Evolutionary conservation across 2,888 invertebrate genomes (phyloP).

Genomic region (Xanthia togata): DNA sequence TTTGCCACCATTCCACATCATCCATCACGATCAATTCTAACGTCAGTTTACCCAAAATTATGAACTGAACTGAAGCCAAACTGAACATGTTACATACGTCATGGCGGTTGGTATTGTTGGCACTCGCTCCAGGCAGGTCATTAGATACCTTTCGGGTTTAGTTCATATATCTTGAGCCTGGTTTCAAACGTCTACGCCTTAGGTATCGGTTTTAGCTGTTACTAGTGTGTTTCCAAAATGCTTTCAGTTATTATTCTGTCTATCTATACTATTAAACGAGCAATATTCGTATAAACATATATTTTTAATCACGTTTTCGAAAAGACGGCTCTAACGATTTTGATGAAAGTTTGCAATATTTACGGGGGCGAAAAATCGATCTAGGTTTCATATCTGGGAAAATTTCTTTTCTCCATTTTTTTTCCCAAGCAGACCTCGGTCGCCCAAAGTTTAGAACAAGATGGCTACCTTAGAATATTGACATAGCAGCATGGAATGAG

Average conservation of each 20-base stretch:
- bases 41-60: constrained; percentile 30
- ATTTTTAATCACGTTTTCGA: too few species aligned
- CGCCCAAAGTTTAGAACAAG: too few species aligned
- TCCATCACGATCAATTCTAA: constrained; percentile 11
- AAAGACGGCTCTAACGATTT: too few species aligned
- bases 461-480: too few species aligned
- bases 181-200: constrained; percentile 15
- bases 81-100: constrained; percentile 28
- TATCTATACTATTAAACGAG: too few species aligned
- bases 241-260: constrained; percentile 4
- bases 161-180: constrained; percentile 46
- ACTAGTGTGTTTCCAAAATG: constrained; percentile 17
- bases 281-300: too few species aligned
- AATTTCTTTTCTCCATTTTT: too few species aligned
- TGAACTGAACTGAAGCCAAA: constrained; percentile 30
- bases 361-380: too few species aligned
- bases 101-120: constrained; percentile 32
- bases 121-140: constrained; percentile 40
- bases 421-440: too few species aligned
- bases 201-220: constrained; percentile 1
- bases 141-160: constrained; percentile 40
- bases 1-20: background rate
- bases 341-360: too few species aligned
- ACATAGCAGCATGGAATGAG: too few species aligned
- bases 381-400: too few species aligned